phyloP scores from a whole-genome alignment of 2,113 vertebrate genomes.

The Pelusios castaneus region DNA sequence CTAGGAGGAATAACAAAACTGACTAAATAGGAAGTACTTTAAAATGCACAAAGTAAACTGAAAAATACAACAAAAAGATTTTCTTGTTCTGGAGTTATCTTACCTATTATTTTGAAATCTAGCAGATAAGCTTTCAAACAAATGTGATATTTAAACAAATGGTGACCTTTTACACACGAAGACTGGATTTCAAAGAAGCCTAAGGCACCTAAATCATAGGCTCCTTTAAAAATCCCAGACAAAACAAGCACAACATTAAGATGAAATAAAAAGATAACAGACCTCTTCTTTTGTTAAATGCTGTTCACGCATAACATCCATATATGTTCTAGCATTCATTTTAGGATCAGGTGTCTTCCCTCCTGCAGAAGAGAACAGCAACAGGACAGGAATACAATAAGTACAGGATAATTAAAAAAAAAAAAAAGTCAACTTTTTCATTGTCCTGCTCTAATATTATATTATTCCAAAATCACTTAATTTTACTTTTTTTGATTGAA shows the following conservation, averaged over 20 bases:
- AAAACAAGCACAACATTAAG: neutral
- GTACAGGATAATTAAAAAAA: conserved; percentile 70
- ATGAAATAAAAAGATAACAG: neutral
- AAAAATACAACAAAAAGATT: neutral
- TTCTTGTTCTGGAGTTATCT: neutral
- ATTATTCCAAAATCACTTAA: conserved; percentile 80
- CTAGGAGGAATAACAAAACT: neutral
- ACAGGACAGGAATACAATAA: conserved; percentile 88
- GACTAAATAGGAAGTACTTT: neutral
- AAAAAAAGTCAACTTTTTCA: conserved; percentile 69
- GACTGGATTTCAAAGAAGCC: neutral
- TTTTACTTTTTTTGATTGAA: conserved; percentile 81
- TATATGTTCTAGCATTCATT: conserved; percentile 96
- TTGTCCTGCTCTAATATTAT: conserved; percentile 81
- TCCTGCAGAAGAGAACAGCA: conserved; percentile 97
- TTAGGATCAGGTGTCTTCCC: conserved; percentile 99
- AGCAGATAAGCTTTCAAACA: neutral
- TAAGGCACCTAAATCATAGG: fast-evolving
- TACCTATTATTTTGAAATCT: neutral
- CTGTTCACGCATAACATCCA: conserved; percentile 99
- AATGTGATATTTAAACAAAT: neutral
- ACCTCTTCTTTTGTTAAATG: conserved; percentile 99
- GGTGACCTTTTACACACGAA: neutral
- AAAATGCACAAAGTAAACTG: neutral
- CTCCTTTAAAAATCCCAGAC: neutral